phyloP scores from a whole-genome alignment of 1,140 invertebrate species.

The Aphis craccivora region DNA sequence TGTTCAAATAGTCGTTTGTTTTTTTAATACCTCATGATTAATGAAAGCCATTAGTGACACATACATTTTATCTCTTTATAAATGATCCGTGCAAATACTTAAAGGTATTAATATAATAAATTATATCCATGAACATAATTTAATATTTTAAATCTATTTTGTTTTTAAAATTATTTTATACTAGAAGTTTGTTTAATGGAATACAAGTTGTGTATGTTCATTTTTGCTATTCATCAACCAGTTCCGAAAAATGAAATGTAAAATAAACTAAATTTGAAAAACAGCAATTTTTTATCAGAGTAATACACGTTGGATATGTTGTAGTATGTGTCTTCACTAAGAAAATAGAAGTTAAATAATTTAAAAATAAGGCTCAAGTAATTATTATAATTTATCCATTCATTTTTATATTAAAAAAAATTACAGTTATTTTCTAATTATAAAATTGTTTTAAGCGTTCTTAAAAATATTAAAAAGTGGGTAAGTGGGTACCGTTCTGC shows the following conservation, averaged over 20 bases:
- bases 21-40: too few relatives aligned
- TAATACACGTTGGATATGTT: not conserved
- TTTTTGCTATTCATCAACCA: not conserved
- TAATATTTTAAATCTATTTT: not conserved
- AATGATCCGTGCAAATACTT: not conserved
- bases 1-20: too few relatives aligned
- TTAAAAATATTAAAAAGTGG: not conserved
- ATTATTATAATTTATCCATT: not conserved
- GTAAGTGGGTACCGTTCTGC: too few relatives aligned
- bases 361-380: not conserved
- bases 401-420: not conserved
- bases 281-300: not conserved
- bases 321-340: not conserved
- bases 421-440: not conserved
- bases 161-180: not conserved
- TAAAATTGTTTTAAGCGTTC: not conserved
- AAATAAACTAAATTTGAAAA: not conserved
- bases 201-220: slow-evolving; percentile 6
- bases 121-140: too few relatives aligned
- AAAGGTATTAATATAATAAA: not conserved
- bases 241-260: not conserved
- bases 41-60: not conserved
- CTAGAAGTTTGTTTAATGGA: not conserved
- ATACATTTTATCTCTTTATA: not conserved
- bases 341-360: not conserved